Conservation (phyloP, 1,140 invertebrate genomes). For the Drosophila arizonae region DNA sequence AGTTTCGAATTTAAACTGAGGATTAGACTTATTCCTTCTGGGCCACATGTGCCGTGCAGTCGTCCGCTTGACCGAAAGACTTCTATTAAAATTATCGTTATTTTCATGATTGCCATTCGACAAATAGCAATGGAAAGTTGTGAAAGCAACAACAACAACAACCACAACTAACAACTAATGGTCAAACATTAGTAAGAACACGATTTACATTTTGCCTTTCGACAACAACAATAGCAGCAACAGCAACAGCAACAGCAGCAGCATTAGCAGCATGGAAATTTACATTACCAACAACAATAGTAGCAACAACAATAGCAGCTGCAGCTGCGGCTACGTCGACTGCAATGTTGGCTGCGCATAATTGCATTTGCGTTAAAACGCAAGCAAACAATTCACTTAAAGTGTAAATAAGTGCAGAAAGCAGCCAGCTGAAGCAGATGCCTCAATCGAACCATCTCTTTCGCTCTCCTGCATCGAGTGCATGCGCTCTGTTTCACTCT, state of each 20-base stretch:
- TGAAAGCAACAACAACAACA: slow-evolving; percentile 43
- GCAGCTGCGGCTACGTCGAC: slow-evolving; percentile 30
- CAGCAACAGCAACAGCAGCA: not conserved
- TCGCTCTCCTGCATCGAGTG: not conserved
- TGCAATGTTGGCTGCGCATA: slow-evolving; percentile 56
- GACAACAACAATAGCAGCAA: slow-evolving; percentile 8
- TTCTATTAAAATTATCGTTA: slow-evolving; percentile 39
- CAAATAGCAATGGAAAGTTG: slow-evolving; percentile 40
- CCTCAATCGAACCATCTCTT: slow-evolving; percentile 18
- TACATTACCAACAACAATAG: slow-evolving; percentile 10
- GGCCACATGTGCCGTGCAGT: not conserved
- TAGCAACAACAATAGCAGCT: slow-evolving; percentile 14
- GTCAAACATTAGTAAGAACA: slow-evolving; percentile 64
- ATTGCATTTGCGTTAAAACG: slow-evolving; percentile 72
- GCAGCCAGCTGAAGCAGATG: slow-evolving; percentile 41
- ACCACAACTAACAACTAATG: slow-evolving; percentile 44
- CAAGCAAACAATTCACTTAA: slow-evolving; percentile 81
- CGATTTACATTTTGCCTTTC: slow-evolving; percentile 48
- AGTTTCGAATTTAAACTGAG: not conserved
- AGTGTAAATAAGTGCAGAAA: slow-evolving; percentile 74
- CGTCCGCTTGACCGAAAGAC: slow-evolving; percentile 25
- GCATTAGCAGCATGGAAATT: slow-evolving; percentile 28
- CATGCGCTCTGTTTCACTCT: slow-evolving; percentile 10
- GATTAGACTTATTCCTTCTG: not conserved
- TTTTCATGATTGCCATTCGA: not conserved